These are phyloP conservation scores for Alectura lathami DNA, from an alignment of 2,113 vertebrate species.

Conservation along the genomic window DNA sequence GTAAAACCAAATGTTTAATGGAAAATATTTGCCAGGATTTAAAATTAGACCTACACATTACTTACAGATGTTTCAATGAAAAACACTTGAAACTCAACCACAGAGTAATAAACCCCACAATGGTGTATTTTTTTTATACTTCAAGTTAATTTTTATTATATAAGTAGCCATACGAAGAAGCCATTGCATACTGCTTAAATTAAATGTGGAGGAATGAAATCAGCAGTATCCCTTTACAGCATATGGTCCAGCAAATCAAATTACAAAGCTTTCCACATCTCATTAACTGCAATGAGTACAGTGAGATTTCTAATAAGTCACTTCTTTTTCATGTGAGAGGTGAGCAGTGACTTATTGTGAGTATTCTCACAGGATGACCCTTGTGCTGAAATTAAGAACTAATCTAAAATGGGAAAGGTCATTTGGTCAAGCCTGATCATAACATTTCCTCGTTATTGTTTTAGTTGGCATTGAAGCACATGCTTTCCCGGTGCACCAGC, in stretches of 20 bases:
- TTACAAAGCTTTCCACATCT: slow-evolving; percentile 89
- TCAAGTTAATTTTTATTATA: slow-evolving; percentile 90
- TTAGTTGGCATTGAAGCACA: slow-evolving; percentile 79
- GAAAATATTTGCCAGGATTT: slow-evolving; percentile 86
- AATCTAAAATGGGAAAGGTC: slow-evolving; percentile 82
- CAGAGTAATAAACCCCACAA: slow-evolving; percentile 91
- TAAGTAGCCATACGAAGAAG: slow-evolving; percentile 88
- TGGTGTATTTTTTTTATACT: slow-evolving; percentile 84
- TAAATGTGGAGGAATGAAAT: slow-evolving; percentile 86
- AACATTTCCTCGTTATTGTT: slow-evolving; percentile 83
- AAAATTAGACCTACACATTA: slow-evolving; percentile 87
- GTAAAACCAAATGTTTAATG: slow-evolving; percentile 83
- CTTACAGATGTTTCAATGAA: slow-evolving; percentile 94
- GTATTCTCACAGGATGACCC: slow-evolving; percentile 81
- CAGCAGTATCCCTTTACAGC: slow-evolving; percentile 84
- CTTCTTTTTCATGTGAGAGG: slow-evolving; percentile 81
- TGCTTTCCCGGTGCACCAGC: slow-evolving; percentile 77
- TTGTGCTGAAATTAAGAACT: slow-evolving; percentile 81
- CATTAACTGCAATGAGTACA: slow-evolving; percentile 87
- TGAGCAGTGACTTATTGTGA: slow-evolving; percentile 80
- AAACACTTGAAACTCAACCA: slow-evolving; percentile 86
- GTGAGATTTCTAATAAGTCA: slow-evolving; percentile 85
- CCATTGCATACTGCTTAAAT: slow-evolving; percentile 89
- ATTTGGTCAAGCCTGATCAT: slow-evolving; percentile 81
- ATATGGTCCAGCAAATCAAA: slow-evolving; percentile 87